phyloP scores from a whole-genome alignment of 2,888 invertebrate species.

The Sycophila texana region DNA sequence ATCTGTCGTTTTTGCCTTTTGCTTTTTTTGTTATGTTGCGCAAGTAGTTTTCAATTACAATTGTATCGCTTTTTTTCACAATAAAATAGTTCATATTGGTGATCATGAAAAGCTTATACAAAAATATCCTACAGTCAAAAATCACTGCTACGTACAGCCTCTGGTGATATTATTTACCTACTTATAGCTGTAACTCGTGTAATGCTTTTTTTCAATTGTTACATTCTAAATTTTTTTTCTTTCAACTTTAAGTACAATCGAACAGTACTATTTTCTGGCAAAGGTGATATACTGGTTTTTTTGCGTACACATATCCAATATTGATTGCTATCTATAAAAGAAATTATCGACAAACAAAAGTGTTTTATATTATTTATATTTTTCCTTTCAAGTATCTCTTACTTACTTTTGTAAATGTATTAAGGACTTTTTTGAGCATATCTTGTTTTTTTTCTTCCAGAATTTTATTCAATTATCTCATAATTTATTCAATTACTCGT shows the following conservation, averaged over 20 bases:
- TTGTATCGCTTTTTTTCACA: slow-evolving; percentile 39
- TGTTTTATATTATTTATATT: slow-evolving; percentile 24
- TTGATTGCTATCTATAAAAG: slow-evolving; percentile 36
- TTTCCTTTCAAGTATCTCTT: slow-evolving; percentile 23
- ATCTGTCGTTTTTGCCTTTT: slow-evolving; percentile 24
- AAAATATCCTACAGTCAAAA: slow-evolving; percentile 64
- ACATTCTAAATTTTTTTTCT: slow-evolving; percentile 38
- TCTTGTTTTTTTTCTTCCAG: background rate
- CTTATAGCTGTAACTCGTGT: slow-evolving; percentile 35
- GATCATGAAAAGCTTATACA: slow-evolving; percentile 59
- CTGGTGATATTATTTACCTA: slow-evolving; percentile 39
- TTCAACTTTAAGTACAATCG: slow-evolving; percentile 54
- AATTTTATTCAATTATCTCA: background rate
- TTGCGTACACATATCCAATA: slow-evolving; percentile 25
- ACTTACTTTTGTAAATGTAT: slow-evolving; percentile 8
- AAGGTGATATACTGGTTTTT: slow-evolving; percentile 37
- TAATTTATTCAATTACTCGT: background rate
- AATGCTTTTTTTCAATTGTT: slow-evolving; percentile 25
- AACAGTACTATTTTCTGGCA: slow-evolving; percentile 50
- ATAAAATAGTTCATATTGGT: slow-evolving; percentile 50
- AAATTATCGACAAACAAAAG: slow-evolving; percentile 43
- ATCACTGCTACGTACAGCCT: slow-evolving; percentile 50
- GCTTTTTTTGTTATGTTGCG: slow-evolving; percentile 16
- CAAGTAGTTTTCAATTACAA: slow-evolving; percentile 37
- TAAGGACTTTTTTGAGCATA: slow-evolving; percentile 7